These are phyloP conservation scores for Bradypodion ventrale DNA, from an alignment of 2,797 vertebrate species.

Conservation along the genomic window DNA sequence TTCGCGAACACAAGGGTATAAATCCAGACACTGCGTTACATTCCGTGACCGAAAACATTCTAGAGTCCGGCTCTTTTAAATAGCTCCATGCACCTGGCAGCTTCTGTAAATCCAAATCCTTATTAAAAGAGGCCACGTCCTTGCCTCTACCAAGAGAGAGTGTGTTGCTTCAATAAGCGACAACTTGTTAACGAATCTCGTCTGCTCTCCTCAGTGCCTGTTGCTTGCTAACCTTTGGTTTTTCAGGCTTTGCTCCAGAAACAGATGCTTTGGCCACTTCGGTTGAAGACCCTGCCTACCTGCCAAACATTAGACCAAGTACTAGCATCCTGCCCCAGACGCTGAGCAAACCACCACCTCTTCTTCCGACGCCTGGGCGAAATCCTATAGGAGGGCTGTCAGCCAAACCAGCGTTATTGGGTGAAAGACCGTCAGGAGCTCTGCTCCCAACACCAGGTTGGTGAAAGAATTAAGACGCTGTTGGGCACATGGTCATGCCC, in stretches of 20 bases:
- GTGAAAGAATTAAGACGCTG: background rate
- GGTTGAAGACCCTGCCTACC: slow-evolving; percentile 27
- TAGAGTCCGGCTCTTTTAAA: background rate
- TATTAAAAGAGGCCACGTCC: background rate
- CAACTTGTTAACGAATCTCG: background rate
- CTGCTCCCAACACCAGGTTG: slow-evolving; percentile 75
- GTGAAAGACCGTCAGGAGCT: slow-evolving; percentile 41
- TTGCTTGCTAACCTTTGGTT: slow-evolving; percentile 1
- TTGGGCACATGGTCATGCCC: no score
- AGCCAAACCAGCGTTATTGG: slow-evolving; percentile 49
- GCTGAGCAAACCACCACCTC: slow-evolving; percentile 75
- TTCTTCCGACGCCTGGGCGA: slow-evolving; percentile 74
- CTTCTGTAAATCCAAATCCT: background rate
- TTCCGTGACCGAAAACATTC: background rate
- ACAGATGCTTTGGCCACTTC: slow-evolving; percentile 50
- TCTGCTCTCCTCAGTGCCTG: background rate
- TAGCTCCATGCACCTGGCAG: no score
- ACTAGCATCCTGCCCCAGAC: slow-evolving; percentile 45
- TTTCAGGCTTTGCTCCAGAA: slow-evolving; percentile 45
- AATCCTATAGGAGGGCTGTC: slow-evolving; percentile 40
- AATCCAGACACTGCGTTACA: background rate
- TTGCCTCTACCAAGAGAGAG: slow-evolving; percentile 22
- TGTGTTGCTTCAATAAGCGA: background rate
- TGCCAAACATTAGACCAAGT: slow-evolving; percentile 43
- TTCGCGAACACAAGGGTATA: background rate